Conservation (phyloP, 2,888 invertebrate genomes). For the Amblyjoppa fuscipennis region DNA sequence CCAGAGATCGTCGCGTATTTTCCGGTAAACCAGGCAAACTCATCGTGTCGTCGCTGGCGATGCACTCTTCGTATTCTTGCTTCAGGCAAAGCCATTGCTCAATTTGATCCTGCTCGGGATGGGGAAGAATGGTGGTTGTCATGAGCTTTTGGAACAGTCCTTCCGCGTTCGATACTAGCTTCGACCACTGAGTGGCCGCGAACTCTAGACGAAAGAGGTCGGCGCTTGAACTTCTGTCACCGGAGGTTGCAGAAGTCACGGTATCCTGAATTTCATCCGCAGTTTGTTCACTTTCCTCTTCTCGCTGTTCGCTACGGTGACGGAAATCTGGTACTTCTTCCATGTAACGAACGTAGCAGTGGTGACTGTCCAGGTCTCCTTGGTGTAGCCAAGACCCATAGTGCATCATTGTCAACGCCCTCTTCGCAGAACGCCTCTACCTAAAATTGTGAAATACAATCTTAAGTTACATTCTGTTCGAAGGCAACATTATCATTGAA, state of each 20-base stretch:
- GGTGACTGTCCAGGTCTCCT: conserved; percentile 74
- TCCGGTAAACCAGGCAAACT: conserved; percentile 84
- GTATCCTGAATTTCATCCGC: conserved; percentile 81
- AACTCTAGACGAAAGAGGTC: conserved; percentile 92
- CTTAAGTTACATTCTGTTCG: not conserved
- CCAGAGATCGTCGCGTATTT: conserved; percentile 86
- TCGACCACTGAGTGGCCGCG: conserved; percentile 93
- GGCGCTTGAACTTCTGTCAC: conserved; percentile 80
- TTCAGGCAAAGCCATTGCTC: conserved; percentile 94
- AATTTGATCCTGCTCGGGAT: conserved; percentile 91
- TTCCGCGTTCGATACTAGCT: conserved; percentile 93
- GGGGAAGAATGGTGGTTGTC: conserved; percentile 89
- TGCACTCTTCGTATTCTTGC: conserved; percentile 95
- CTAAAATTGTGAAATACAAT: not conserved
- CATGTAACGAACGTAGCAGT: conserved; percentile 73
- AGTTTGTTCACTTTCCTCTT: conserved; percentile 81
- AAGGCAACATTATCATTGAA: not conserved
- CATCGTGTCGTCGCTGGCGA: conserved; percentile 87
- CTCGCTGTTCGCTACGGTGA: conserved; percentile 69
- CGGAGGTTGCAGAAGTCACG: conserved; percentile 81
- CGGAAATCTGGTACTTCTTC: conserved; percentile 69
- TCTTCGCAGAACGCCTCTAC: not conserved
- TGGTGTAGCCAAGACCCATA: conserved; percentile 76
- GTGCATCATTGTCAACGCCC: conserved; percentile 76
- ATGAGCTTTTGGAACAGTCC: conserved; percentile 92